Base-by-base conservation (phyloP, 2,797 vertebrate species). In the Lates japonicus region DNA sequence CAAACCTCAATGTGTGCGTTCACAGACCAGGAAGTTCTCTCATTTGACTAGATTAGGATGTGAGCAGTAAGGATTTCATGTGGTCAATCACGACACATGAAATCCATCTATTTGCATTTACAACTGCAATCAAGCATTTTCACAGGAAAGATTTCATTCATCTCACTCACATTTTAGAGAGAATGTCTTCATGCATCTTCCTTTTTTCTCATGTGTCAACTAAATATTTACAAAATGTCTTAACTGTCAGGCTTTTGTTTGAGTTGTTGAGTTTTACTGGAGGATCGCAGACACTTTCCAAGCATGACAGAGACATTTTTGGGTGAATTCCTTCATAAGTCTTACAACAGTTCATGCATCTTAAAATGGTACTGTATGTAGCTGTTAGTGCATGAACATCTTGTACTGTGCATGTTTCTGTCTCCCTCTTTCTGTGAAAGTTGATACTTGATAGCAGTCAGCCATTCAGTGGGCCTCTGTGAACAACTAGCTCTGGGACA, bases 401-500 rank as follows among this genome's bases (percentile, higher is more conserved):
- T 61, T 69, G 25, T 48, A 0, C 35, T 35, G 25, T 9, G 1
- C 29, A 33, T 13, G 33, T 51, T 49, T 58, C 14, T 57, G 20
- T 58, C 22, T 54, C 29, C 31, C 48, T 31, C 31, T 78, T 12
- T 80, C 62, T 75, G n/a, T 70, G 46, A 57, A 61, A 61, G 35
- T 25, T 88, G 90, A 87, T 69, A 92, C 63, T 54, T 52, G 81
- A 93, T 90, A 84, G 73, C 55, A 44, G 20, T 87, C 82, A 55
- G 79, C 89, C 87, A 90, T 91, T 85, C 79, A 61, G 66, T 16
- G 37, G 33, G 16, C 51, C 79, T 76, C 14, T 22, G 49, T 33
- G 44, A 71, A 48, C 35, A 29, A 58, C 71, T 7, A 3, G 48
- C 33, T 5, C 70, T 19, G 20, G 7, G 4, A 57, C 25, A 70